Base-by-base conservation (phyloP, 2,113 vertebrate genomes). In the Centropus unirufus region DNA sequence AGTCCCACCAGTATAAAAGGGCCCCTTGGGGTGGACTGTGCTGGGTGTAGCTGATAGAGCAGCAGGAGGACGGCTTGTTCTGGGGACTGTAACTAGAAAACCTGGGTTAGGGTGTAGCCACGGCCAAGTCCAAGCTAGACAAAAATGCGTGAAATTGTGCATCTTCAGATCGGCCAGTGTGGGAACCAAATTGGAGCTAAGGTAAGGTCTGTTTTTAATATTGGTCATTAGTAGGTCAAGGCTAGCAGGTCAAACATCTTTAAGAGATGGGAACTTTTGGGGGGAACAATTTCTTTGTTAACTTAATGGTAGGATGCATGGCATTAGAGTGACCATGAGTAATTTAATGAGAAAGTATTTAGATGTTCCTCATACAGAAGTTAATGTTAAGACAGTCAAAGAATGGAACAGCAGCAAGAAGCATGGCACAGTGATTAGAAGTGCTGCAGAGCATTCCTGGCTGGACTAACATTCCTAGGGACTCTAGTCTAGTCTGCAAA, bases 181-280 rank as follows among this genome's bases (percentile, higher is more conserved):
- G 99, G 99, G 44, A 99, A 99, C 98, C 99, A 99, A 96, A 99
- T 99, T 7, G 99, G 99, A 95, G 95, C 98, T 34, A 99, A 99
- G 99, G 99, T 99, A 98, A 97, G 98, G 42, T 4, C 20, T 61
- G 20, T 34, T 46, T 23, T 49, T 58, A 27, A 0, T 46, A 3
- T 17, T 18, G 18, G 11, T 47, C n/a, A 4, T 12, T 12, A 14
- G 59, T 1, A 36, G 18, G 21, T 19, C 6, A 24, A 15, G 62
- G 29, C 52, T 5, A 77, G 67, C 20, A 72, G 42, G 55, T 64
- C 34, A 62, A 7, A 24, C 30, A 14, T 23, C 5, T 2, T 13
- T 75, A 46, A 1, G 1, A 5, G 51, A 47, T 51, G 69, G 72
- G 39, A 23, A 23, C 51, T 66, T 52, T 2, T 0, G 1, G 9